Percentiles rank a stretch among this genome's conserved stretches.
Conservation (phyloP, 1,140 invertebrate species). For the Lerema accius region DNA sequence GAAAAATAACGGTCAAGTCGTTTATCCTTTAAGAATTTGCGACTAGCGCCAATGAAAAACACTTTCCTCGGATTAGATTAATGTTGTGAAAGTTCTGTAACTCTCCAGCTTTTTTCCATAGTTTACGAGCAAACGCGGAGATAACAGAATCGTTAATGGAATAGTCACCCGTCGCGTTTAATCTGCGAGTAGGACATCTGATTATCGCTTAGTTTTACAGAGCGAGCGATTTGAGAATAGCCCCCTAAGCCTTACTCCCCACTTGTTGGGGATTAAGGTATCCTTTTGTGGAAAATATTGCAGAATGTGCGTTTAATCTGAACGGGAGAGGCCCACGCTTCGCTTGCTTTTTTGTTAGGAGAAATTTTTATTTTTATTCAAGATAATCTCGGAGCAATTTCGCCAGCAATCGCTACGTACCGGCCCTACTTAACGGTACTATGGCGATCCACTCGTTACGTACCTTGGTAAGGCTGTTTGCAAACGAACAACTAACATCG, state of each 20-base stretch:
- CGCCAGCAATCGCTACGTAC: conserved; percentile 47
- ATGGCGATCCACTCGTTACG: conserved; percentile 11
- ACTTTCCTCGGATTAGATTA: conserved; percentile 27
- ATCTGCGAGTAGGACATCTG: conserved; percentile 26
- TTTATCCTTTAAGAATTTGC: conserved; percentile 16
- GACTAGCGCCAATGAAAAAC: conserved; percentile 18
- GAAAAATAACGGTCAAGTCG: conserved; percentile 17
- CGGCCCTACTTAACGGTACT: conserved; percentile 44
- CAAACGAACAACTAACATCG: neutral
- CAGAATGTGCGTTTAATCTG: conserved; percentile 80
- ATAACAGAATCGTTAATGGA: conserved; percentile 32
- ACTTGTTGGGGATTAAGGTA: conserved; percentile 78
- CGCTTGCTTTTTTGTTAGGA: conserved; percentile 65
- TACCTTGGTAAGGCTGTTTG: conserved; percentile 4
- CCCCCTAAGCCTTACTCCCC: conserved; percentile 61
- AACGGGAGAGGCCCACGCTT: conserved; percentile 52
- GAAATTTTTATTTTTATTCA: conserved; percentile 72
- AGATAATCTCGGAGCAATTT: conserved; percentile 74
- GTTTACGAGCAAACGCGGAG: conserved; percentile 24
- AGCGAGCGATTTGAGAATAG: conserved; percentile 45
- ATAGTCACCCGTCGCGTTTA: conserved; percentile 23
- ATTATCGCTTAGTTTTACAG: conserved; percentile 25
- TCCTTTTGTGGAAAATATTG: conserved; percentile 79
- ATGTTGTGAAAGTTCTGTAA: conserved; percentile 23
- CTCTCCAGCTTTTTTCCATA: conserved; percentile 27